Base-by-base conservation (phyloP, 2,113 vertebrate species). In the Spermophilus dauricus region DNA sequence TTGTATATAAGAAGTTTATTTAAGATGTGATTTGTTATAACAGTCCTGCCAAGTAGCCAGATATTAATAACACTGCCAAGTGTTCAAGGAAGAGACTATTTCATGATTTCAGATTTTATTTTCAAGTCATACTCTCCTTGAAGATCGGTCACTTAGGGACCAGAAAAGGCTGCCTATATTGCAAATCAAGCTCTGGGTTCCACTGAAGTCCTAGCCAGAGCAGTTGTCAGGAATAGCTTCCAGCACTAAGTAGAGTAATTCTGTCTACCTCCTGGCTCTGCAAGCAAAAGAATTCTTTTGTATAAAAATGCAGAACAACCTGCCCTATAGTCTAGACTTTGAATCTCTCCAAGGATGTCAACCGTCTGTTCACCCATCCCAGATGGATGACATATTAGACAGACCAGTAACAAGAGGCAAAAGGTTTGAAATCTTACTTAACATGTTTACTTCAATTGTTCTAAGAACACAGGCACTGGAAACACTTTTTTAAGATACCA, bases 231-330 rank as follows among this genome's bases (percentile, higher is more conserved):
- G 58, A 97, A 89, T 77, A 78, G 12, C 56, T 95, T 97, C 89
- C 97, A 96, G 91, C 91, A 97, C 95, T 90, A 92, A 97, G 86
- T 61, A 48, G 45, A 89, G 37, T 58, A 82, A 97, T 78, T 96
- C 97, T 97, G 98, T 73, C 45, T 75, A 92, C 97, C 96, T 96
- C 87, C 96, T 97, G 97, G 96, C 89, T 98, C 92, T 97, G 82
- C 82, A 96, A 96, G 82, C 78, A 84, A 92, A 98, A 95, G 48
- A 8, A 3, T 30, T 86, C 76, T 78, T 96, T 78, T 58, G 82
- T 89, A 58, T 30, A 56, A 97, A 96, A 94, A 84, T 78, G 93
- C 72, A 96, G 98, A 98, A 65, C 77, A 93, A 96, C 58, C 69
- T 92, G 42, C 95, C 97, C 97, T 70, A 30, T 90, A 70, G 97